Percentiles rank a stretch among this genome's conserved stretches.
Conservation (phyloP, 2,113 vertebrate genomes). For the Neofelis nebulosa region DNA sequence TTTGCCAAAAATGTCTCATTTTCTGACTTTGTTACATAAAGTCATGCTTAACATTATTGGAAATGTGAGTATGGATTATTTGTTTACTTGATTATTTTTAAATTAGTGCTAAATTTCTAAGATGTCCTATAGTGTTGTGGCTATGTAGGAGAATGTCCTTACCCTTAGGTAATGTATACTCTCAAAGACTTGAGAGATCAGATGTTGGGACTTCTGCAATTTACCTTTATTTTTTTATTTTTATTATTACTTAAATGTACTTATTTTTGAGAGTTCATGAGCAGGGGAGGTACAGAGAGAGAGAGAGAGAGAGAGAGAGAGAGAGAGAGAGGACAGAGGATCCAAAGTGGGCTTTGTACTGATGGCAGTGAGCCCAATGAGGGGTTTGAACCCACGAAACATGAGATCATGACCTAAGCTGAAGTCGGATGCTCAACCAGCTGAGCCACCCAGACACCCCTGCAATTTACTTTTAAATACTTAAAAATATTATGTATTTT, state of each 20-base stretch:
- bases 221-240: neutral
- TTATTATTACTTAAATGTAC: no score
- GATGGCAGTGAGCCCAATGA: no score
- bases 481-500: neutral
- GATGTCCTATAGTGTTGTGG: neutral
- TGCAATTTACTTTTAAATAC: neutral
- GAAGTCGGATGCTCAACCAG: no score
- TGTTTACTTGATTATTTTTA: neutral
- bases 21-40: neutral
- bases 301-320: no score
- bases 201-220: neutral
- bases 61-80: neutral
- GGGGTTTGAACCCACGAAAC: no score
- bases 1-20: neutral
- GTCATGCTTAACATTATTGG: neutral
- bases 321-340: no score
- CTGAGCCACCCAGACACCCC: neutral
- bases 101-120: neutral
- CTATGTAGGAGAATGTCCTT: neutral
- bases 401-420: no score
- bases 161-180: neutral
- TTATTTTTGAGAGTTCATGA: no score
- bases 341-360: no score
- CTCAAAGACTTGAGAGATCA: neutral
- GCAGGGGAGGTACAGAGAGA: no score